Percentiles rank a stretch among this genome's conserved stretches.
Evolutionary conservation across 2,797 vertebrate genomes (phyloP).

Genomic region (Bradypodion ventrale): DNA sequence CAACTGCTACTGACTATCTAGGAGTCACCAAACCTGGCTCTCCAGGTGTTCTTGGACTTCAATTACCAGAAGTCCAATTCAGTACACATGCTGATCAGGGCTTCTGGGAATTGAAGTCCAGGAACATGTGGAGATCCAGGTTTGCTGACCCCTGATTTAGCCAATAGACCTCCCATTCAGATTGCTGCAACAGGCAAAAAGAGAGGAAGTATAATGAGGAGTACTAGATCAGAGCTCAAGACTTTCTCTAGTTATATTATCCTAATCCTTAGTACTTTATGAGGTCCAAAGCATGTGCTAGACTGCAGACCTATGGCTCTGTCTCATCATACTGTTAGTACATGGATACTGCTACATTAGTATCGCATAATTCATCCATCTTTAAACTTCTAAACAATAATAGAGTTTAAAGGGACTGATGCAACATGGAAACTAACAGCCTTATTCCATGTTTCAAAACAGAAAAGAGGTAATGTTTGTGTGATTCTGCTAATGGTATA

Average conservation of each 20-base stretch:
- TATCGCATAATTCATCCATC: not conserved
- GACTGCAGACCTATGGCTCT: not conserved
- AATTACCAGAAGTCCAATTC: too few relatives aligned
- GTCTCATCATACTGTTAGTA: not conserved
- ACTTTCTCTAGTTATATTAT: not conserved
- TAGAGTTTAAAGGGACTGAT: not conserved
- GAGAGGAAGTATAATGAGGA: not conserved
- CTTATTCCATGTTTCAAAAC: not conserved
- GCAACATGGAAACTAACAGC: not conserved
- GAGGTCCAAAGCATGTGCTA: not conserved
- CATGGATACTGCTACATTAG: not conserved
- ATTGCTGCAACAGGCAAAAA: slow-evolving; percentile 11
- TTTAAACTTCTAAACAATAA: not conserved
- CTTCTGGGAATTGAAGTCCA: too few relatives aligned
- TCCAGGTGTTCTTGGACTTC: too few relatives aligned
- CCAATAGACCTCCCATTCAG: not conserved
- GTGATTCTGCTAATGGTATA: not conserved
- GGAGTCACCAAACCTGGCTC: too few relatives aligned
- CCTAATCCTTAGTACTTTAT: not conserved
- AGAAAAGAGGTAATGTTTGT: not conserved
- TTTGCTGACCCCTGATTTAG: too few relatives aligned
- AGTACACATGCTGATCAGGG: too few relatives aligned
- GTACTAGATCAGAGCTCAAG: not conserved
- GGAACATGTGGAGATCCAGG: too few relatives aligned
- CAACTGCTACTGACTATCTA: not conserved